phyloP scores from a whole-genome alignment of 2,888 invertebrate genomes.

The Luffia ferchaultella region DNA sequence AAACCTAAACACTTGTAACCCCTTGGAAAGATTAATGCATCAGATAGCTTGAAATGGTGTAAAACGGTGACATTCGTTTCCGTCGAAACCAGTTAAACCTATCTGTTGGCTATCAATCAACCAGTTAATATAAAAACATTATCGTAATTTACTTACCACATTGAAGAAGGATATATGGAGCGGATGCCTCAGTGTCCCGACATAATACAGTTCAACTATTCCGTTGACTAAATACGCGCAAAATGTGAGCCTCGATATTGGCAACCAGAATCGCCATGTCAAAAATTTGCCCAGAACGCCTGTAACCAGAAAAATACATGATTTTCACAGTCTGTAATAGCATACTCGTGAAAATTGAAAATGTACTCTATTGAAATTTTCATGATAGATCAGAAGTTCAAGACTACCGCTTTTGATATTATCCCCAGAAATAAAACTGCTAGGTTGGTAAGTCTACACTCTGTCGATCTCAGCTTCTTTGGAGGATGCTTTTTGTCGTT shows the following conservation, averaged over 20 bases:
- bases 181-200: constrained; percentile 68
- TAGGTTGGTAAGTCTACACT: too few species aligned
- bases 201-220: constrained; percentile 71
- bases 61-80: too few species aligned
- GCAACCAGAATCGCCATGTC: constrained; percentile 69
- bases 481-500: too few species aligned
- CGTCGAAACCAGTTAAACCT: too few species aligned
- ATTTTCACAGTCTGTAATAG: not conserved
- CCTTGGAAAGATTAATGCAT: too few species aligned
- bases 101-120: too few species aligned
- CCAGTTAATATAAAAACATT: too few species aligned
- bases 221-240: constrained; percentile 79
- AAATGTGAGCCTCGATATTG: constrained; percentile 74
- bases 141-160: constrained; percentile 63
- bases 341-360: not conserved
- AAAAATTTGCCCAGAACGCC: constrained; percentile 64
- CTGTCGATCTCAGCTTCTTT: too few species aligned
- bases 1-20: too few species aligned
- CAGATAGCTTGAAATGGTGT: too few species aligned
- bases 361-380: not conserved
- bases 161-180: constrained; percentile 68
- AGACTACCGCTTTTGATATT: not conserved
- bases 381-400: not conserved
- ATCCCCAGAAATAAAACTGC: too few species aligned
- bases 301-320: constrained; percentile 28